Base-by-base conservation (phyloP, 2,797 vertebrate species). In the Syndactyla subalaris region DNA sequence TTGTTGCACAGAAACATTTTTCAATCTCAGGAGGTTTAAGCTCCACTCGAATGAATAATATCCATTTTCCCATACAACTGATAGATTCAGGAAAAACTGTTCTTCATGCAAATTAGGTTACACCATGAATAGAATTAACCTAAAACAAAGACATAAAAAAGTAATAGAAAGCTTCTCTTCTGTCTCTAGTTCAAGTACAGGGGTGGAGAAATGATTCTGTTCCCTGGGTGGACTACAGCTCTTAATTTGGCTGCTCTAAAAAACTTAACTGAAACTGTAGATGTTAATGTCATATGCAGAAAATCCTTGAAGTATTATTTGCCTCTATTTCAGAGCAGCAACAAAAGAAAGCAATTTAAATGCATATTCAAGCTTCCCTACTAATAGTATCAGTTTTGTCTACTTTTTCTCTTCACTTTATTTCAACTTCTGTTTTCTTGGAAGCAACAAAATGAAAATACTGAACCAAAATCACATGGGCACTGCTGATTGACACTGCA, bases 1-100 rank as follows among this genome's bases (percentile, higher is more conserved):
- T 90, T 96, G 83, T 93, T 95, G 73, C 76, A 29, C 46, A 84
- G 85, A 91, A 89, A 81, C 16, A 94, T 92, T 95, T 93, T 91
- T 96, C 79, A 74, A 43, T 89, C 92, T 91, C 72, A 21, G 68
- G 65, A 94, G 92, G n/a, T 80, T 74, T 93, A 80, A 93, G 43
- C 62, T 89, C 34, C 58, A 86, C 76, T 96, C 3, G 0, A 34
- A 48, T 86, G 95, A 92, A 90, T 88, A 89, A 93, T 92, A 95
- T 43, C 27, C n/a, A 63, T 95, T 92, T 95, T 89, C 70, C 52
- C 36, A 43, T 81, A 51, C 58, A 96, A 92, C 62, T 48, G 55
- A 93, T 79, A 84, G 75, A 91, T 78, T 89, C 88, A 83, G n/a
- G 34, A 45, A 89, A 93, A 92, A 91, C 61, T 85, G 45, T 77